Base-by-base conservation (phyloP, 2,797 vertebrate species). In the Crenuchus spilurus region DNA sequence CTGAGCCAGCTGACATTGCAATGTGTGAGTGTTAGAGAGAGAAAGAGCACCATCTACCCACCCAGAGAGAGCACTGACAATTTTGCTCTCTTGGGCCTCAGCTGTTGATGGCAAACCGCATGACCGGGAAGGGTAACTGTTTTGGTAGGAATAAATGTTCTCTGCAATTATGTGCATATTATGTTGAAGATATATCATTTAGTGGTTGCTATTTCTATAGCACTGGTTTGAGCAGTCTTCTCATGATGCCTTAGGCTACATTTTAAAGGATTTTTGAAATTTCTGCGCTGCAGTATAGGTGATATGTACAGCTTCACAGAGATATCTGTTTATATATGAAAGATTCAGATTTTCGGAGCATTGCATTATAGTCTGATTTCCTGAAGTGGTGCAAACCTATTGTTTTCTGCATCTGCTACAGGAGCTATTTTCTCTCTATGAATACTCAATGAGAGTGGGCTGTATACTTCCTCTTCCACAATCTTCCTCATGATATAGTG, bases 371-470 rank as follows among this genome's bases (percentile, higher is more conserved):
- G 11, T 48, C 42, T 64, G 24, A 46, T 62, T 54, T 70, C 57
- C 65, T 44, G 65, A 10, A 26, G 28, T 54, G 65, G 54, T 54
- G 46, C 44, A 20, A 26, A 26, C 24, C 18, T 39, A 37, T 60
- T 69, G 65, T 69, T 75, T 42, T 30, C 20, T 51, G 55, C 18
- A 52, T 68, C 55, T 52, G 55, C 61, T 74, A 7, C 14, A 28
- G 48, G n/a, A 6, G 16, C 14, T 44, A 7, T 67, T 71, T 63
- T 55, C 20, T 63, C 42, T n/a, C 49, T 39, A 55, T 62, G 61
- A 67, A 55, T 67, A 20, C 14, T 68, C 41, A 41, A 57, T 61
- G 28, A 74, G 46, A 33, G 9, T 60, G 46, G 48, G 46, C 30
- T 61, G 14, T 20, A 28, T 41, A 33, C 20, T 65, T 75, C 60